These are phyloP conservation scores for Anolis carolinensis DNA, from an alignment of 2,113 vertebrate species.

Conservation along the genomic window DNA sequence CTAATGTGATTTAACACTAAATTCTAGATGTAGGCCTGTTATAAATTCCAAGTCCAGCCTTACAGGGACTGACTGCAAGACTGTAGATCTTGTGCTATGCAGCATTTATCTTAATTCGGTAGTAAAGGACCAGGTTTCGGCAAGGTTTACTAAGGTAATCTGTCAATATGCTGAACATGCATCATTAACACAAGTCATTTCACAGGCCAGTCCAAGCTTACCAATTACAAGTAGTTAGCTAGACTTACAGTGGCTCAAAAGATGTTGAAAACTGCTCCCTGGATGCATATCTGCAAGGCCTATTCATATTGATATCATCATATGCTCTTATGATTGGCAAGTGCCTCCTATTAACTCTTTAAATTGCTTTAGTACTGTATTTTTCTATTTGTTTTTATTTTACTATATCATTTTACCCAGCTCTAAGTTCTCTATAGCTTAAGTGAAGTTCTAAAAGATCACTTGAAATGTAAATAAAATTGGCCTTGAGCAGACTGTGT, in stretches of 20 bases:
- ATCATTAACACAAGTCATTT: no score
- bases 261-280: not conserved
- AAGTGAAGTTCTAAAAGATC: slow-evolving; percentile 1
- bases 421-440: slow-evolving; percentile 17
- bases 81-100: no score
- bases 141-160: no score
- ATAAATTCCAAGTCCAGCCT: not conserved
- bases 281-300: not conserved
- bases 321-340: no score
- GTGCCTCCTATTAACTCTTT: not conserved
- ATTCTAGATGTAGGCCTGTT: not conserved
- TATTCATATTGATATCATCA: no score
- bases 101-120: no score
- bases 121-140: no score
- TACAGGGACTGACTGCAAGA: no score
- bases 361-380: not conserved
- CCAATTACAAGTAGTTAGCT: no score
- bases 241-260: no score
- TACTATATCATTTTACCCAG: not conserved
- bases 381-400: not conserved
- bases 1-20: not conserved
- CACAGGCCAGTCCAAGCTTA: no score
- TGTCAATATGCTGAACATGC: no score
- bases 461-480: slow-evolving; percentile 44
- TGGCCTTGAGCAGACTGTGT: slow-evolving; percentile 27